A percentile compares a stretch with the other conserved stretches of the same genome.
Evolutionary conservation across 2,888 invertebrate genomes (phyloP).

Genomic region (Lasioglossum zephyrum): DNA sequence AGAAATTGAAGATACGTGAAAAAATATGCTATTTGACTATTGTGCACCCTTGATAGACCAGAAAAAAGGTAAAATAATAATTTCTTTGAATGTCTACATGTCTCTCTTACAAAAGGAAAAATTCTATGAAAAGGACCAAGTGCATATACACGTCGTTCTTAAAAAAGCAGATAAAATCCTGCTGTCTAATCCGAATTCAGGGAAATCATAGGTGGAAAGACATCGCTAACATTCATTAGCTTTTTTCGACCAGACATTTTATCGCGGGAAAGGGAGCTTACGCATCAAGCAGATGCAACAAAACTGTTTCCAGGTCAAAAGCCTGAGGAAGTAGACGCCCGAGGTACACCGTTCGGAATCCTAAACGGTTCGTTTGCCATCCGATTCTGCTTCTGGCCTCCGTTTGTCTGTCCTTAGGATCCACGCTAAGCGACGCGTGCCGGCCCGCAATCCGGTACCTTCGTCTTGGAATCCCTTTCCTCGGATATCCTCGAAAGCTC

Average conservation of each 20-base stretch:
- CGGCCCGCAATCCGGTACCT: conserved; percentile 69
- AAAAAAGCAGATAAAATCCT: not conserved
- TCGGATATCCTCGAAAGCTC: conserved; percentile 65
- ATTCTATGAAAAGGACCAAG: too few species aligned
- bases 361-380: conserved; percentile 75
- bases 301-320: conserved; percentile 56
- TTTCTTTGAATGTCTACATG: not conserved
- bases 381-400: conserved; percentile 49
- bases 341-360: conserved; percentile 68
- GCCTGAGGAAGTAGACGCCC: conserved; percentile 50
- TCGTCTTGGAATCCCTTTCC: conserved; percentile 69
- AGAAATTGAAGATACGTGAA: too few species aligned
- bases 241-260: conserved; percentile 38
- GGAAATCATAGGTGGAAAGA: not conserved
- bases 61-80: not conserved
- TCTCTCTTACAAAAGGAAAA: too few species aligned
- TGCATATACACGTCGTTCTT: not conserved
- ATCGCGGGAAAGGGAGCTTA: conserved; percentile 48
- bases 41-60: too few species aligned
- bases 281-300: conserved; percentile 66
- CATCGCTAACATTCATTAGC: not conserved
- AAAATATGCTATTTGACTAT: too few species aligned
- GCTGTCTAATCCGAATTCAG: not conserved
- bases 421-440: conserved; percentile 73
- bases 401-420: conserved; percentile 62